Evolutionary conservation across 2,888 invertebrate species (phyloP).

Genomic region (Pachymerium ferrugineum): DNA sequence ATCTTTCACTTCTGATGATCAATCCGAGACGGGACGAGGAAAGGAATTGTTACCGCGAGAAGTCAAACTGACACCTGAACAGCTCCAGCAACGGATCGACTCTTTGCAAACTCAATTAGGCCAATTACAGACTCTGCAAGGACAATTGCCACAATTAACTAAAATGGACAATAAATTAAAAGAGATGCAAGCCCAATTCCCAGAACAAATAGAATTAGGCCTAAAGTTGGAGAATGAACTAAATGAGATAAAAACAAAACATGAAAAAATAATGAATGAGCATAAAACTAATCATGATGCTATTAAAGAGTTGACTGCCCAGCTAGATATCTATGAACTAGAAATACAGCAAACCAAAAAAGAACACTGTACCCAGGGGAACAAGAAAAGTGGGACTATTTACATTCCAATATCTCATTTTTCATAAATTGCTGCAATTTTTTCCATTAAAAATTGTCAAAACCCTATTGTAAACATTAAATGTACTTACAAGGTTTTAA

Average conservation of each 20-base stretch:
- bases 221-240: background rate
- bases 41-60: no score
- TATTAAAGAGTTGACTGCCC: background rate
- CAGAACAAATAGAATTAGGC: background rate
- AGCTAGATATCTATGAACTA: background rate
- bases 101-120: background rate
- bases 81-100: background rate
- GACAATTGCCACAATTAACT: background rate
- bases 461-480: no score
- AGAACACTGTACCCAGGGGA: background rate
- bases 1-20: no score
- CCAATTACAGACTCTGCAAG: background rate
- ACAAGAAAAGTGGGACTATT: background rate
- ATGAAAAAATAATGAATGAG: background rate
- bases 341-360: background rate
- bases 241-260: background rate
- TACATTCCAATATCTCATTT: background rate
- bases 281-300: background rate
- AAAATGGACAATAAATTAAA: background rate
- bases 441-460: no score
- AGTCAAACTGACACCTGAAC: background rate
- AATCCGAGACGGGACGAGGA: no score
- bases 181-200: background rate
- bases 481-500: no score
- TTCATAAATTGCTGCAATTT: no score